Evolutionary conservation across 1,140 invertebrate genomes (phyloP).

Genomic region (Eumeta japonica): DNA sequence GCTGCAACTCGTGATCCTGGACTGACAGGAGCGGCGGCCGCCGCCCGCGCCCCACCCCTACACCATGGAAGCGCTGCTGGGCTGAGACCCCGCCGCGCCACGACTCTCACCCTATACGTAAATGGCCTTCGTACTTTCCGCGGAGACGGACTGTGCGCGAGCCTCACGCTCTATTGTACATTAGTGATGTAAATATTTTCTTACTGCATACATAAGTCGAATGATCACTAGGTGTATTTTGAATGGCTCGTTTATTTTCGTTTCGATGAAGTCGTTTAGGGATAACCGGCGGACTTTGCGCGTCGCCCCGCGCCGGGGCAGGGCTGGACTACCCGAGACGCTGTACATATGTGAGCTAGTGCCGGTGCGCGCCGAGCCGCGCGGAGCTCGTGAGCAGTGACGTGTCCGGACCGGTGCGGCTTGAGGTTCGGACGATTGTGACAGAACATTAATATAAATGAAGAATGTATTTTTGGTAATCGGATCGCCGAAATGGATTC

Average conservation of each 20-base stretch:
- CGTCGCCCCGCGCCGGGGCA: slow-evolving; percentile 5
- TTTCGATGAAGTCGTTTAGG: too few relatives aligned
- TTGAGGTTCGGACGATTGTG: background rate
- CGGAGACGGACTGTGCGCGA: background rate
- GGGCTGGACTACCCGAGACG: slow-evolving; percentile 10
- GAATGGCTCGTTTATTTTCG: background rate
- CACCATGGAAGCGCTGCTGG: slow-evolving; percentile 64
- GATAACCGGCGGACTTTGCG: too few relatives aligned
- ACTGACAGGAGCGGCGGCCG: slow-evolving; percentile 61
- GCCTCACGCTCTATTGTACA: slow-evolving; percentile 30
- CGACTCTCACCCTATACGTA: too few relatives aligned
- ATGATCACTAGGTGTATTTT: background rate
- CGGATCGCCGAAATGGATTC: slow-evolving; percentile 51
- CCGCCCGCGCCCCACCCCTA: slow-evolving; percentile 58
- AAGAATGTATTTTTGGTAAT: slow-evolving; percentile 53
- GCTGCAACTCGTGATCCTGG: slow-evolving; percentile 68
- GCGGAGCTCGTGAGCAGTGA: slow-evolving; percentile 11
- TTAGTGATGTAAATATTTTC: slow-evolving; percentile 36
- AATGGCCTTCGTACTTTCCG: too few relatives aligned
- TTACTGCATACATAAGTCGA: slow-evolving; percentile 10
- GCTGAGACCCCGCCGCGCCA: slow-evolving; percentile 42
- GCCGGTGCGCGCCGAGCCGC: background rate
- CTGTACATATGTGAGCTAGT: slow-evolving; percentile 9
- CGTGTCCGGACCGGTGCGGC: slow-evolving; percentile 1
- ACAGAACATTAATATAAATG: slow-evolving; percentile 13